Evolutionary conservation across 2,888 invertebrate genomes (phyloP).

Genomic region (Chorisops tibialis): DNA sequence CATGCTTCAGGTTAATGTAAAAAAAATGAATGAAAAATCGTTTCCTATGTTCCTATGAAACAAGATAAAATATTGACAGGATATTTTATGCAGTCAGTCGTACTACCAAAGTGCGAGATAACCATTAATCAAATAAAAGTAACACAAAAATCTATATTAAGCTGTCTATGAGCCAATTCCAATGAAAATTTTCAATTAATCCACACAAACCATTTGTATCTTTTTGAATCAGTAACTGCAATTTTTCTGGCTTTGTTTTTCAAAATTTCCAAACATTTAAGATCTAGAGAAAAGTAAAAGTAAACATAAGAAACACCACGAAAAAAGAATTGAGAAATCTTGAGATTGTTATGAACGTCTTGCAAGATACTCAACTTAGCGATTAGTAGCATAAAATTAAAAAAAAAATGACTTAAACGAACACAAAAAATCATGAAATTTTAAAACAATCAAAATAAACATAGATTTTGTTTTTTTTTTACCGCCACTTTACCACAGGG

Average conservation of each 20-base stretch:
- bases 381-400: background rate
- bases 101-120: too few relatives aligned
- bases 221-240: too few relatives aligned
- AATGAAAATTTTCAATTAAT: too few relatives aligned
- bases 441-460: conserved; percentile 21
- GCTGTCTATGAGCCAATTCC: too few relatives aligned
- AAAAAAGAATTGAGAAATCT: background rate
- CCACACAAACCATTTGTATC: too few relatives aligned
- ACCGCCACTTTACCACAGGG: conserved; percentile 38
- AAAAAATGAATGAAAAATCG: background rate
- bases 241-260: too few relatives aligned
- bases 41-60: too few relatives aligned
- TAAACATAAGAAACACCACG: too few relatives aligned
- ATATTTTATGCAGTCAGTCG: background rate
- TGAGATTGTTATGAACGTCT: background rate
- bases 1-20: background rate
- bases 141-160: too few relatives aligned
- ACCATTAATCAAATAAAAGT: too few relatives aligned
- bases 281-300: too few relatives aligned
- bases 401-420: conserved; percentile 5
- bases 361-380: background rate
- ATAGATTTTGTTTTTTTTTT: conserved; percentile 27
- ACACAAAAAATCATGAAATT: conserved; percentile 25
- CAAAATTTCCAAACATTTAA: too few relatives aligned
- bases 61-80: conserved; percentile 22